phyloP scores from a whole-genome alignment of 2,113 vertebrate species.

The Motacilla tschutschensis region DNA sequence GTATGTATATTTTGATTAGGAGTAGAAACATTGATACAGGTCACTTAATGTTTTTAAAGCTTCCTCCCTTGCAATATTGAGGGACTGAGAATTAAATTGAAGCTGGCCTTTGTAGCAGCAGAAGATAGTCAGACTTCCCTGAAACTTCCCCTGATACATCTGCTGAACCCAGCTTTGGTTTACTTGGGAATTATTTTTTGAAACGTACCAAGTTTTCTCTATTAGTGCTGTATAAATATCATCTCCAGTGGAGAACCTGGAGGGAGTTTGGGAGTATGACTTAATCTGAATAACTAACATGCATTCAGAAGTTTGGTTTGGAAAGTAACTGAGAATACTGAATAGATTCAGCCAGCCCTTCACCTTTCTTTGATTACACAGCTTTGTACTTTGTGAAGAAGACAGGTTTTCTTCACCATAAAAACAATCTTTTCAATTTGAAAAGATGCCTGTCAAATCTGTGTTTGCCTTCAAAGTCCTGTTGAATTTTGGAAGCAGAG shows the following conservation, averaged over 20 bases:
- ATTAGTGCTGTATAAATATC: constrained; percentile 46
- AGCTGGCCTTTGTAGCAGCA: not conserved
- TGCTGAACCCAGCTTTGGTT: constrained; percentile 1
- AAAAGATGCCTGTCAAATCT: not conserved
- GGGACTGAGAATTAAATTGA: not conserved
- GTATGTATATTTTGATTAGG: not conserved
- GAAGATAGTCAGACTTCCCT: not conserved
- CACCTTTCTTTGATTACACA: not conserved
- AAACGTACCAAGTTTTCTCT: constrained; percentile 33
- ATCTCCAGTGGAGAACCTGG: constrained; percentile 17
- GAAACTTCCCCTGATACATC: not conserved
- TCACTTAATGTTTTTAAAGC: not conserved
- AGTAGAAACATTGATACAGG: not conserved
- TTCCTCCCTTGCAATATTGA: not conserved
- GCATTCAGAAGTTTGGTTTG: constrained; percentile 36
- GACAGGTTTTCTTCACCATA: not conserved
- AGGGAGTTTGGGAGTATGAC: constrained; percentile 37
- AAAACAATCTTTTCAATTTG: not conserved
- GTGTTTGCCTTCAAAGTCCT: not conserved
- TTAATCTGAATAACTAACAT: constrained; percentile 46
- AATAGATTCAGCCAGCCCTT: not conserved
- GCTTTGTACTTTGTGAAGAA: not conserved
- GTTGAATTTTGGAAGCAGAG: not conserved
- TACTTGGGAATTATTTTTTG: constrained; percentile 40
- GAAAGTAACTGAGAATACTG: constrained; percentile 25